phyloP scores from a whole-genome alignment of 2,888 invertebrate species.

The Tineola bisselliella region DNA sequence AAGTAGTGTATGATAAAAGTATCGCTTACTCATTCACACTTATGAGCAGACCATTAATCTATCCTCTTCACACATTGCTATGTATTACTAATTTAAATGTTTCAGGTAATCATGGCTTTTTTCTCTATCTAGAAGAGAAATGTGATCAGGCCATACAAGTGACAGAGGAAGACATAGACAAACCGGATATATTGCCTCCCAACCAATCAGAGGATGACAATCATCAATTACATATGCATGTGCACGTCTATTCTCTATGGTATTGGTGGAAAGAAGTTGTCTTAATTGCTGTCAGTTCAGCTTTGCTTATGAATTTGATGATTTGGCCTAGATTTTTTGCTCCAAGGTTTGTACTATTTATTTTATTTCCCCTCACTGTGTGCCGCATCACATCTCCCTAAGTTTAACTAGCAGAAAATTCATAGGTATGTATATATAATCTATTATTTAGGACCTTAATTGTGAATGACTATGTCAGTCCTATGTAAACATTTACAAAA shows the following conservation, averaged over 20 bases:
- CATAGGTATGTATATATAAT: no score
- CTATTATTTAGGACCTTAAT: no score
- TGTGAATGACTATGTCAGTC: no score
- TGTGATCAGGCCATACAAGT: slow-evolving; percentile 55
- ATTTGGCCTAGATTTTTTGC: slow-evolving; percentile 54
- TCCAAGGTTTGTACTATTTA: slow-evolving; percentile 17
- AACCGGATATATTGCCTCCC: slow-evolving; percentile 28
- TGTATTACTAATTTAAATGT: slow-evolving; percentile 12
- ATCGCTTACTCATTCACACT: background rate
- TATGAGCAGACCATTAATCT: background rate
- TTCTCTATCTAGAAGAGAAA: slow-evolving; percentile 72
- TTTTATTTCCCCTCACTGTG: no score
- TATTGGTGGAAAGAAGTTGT: slow-evolving; percentile 85
- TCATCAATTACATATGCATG: slow-evolving; percentile 72
- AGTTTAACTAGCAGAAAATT: no score
- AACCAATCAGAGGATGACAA: slow-evolving; percentile 46
- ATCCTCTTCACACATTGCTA: background rate
- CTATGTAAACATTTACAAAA: no score
- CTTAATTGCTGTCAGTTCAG: slow-evolving; percentile 77
- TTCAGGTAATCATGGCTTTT: slow-evolving; percentile 78
- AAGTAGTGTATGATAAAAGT: no score
- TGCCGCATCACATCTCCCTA: no score
- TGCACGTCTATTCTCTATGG: slow-evolving; percentile 79
- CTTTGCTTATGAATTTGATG: slow-evolving; percentile 75
- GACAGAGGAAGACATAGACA: slow-evolving; percentile 31